Conservation (phyloP, 2,888 invertebrate species). For the Ypsolopha sequella region DNA sequence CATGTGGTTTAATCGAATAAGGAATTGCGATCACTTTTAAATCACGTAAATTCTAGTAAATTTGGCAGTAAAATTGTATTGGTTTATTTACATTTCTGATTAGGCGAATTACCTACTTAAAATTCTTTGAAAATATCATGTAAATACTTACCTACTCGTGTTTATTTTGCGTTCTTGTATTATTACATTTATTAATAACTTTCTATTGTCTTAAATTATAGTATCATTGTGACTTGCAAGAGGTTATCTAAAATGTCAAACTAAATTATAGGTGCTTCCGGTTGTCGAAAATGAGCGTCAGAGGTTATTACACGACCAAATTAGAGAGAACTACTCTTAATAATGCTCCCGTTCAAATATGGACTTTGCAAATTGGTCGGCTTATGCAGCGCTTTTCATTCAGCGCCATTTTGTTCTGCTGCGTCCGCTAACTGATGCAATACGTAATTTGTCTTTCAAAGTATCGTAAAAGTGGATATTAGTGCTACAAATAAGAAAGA, state of each 20-base stretch:
- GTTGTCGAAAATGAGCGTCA: neutral
- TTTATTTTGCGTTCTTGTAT: conserved; percentile 8
- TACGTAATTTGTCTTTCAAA: conserved; percentile 5
- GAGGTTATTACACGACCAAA: conserved; percentile 1
- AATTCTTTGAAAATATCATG: no score
- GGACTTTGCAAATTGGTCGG: conserved; percentile 21
- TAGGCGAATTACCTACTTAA: no score
- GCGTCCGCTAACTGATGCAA: conserved; percentile 55
- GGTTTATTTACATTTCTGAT: no score
- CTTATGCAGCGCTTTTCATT: conserved; percentile 59
- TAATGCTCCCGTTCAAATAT: neutral
- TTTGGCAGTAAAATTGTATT: neutral
- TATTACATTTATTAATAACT: neutral
- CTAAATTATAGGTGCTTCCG: no score
- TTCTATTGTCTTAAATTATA: conserved; percentile 8
- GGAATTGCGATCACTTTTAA: no score
- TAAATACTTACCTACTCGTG: conserved; percentile 4
- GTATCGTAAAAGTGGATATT: no score
- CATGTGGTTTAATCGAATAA: no score
- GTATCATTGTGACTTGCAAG: conserved; percentile 8
- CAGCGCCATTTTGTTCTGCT: conserved; percentile 64
- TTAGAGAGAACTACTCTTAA: neutral
- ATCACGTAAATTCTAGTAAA: neutral
- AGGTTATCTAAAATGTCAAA: neutral
- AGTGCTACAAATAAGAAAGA: no score